Evolutionary conservation across 2,797 vertebrate species (phyloP), one percentile per base, ranked within the genome.

Genomic region (Aphelocoma californica): DNA sequence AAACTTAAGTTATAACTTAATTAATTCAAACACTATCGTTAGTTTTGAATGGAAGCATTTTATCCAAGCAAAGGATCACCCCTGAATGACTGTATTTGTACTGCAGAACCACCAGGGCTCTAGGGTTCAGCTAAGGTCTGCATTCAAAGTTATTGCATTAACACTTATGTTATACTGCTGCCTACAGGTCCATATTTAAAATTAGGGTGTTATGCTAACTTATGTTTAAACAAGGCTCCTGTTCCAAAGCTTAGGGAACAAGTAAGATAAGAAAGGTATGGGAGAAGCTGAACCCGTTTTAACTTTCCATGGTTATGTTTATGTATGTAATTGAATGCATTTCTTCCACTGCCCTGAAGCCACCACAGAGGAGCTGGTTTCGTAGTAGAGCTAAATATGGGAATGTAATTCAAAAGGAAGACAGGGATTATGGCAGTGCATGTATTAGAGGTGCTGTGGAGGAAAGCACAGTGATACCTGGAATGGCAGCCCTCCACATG

Each of bases 1-100:
- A 87, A 94, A 86, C 92, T 95, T 95, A 88, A 91, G 87, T 91
- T 95, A 87, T 70, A 88, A 93, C 80, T 94, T 95, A 86, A 94
- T 96, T 93, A 92, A 86, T 92, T 86, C 90, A 83, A 95, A 94
- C 56, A 51, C 70, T 81, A 40, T 92, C 58, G 38, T 88, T 93
- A 56, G 47, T 84, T 94, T 61, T 79, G 75, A 92, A 75, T 92
- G 85, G 93, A 93, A 94, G 66, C 70, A 29, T 88, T 93, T 92
- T 74, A 97, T 91, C 84, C 95, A 90, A 91, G 79, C 64, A 77
- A 78, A 89, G 88, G 88, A 89, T 97, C 90, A 90, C 81, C 40
- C n/a, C 40, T 61, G 44, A 79, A 80, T 67, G 64, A 60, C n/a
- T 90, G 14, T 65, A 65, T 94, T 90, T 95, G 77, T 83, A 61